Base-by-base conservation (phyloP, 1,140 invertebrate species). In the Antheraea pernyi region DNA sequence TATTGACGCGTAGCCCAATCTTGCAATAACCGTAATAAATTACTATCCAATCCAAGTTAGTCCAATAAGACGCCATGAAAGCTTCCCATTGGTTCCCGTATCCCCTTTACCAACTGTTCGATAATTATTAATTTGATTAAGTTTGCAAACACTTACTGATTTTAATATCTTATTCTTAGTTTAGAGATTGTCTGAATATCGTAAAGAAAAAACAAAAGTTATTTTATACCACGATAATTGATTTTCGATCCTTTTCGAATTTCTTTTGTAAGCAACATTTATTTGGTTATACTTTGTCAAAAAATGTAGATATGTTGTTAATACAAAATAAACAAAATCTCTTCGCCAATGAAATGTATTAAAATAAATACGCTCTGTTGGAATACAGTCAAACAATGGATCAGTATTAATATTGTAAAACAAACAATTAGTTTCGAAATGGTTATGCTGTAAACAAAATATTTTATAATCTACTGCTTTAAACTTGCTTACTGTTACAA, bases 21-120 rank as follows among this genome's bases (percentile, higher is more conserved):
- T 86, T 81, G 79, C 79, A 82, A 84, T 86, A 85, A 86, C 86
- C 79, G 73, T 84, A 84, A 88, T 86, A 86, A 88, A 86, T 88
- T 84, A 85, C 81, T 69, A 86, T 77, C 84, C 83, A 83, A 88
- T 85, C 81, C 82, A 86, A 86, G 69, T 85, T 85, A 76, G 69
- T 85, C 72, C 83, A 88, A 86, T 88, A 86, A 85, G 85, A 82
- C 72, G 75, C 76, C 62, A 66, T 77, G 59, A 48, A 78, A 76
- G 73, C 74, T 75, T 75, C 78, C 71, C 74, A 65, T 64, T 74
- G 72, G 73, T 65, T 60, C 61, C 67, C 59, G 61, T 67, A 72
- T 39, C 74, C 76, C 69, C 73, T 75, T 74, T 76, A 70, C 73
- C 77, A 76, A 74, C 78, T 76, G 78, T 78, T 77, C 77, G 79